Percentiles rank a stretch among this genome's conserved stretches.
Conservation (phyloP, 2,888 invertebrate species). For the Hirtodrosophila cameraria region DNA sequence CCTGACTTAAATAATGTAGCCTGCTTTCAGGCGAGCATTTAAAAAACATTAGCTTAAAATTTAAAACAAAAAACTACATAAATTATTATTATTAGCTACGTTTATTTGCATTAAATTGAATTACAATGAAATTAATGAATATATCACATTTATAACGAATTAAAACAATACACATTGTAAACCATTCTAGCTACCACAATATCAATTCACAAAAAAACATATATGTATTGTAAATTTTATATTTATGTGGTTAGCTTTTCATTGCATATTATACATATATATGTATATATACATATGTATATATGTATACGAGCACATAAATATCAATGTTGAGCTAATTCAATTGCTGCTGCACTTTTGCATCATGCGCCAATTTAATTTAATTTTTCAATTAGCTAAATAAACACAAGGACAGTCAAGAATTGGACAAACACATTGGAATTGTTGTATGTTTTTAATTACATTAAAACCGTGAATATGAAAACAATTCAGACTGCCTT, state of each 20-base stretch:
- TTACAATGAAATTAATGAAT: no score
- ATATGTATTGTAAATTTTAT: no score
- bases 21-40: constrained; percentile 29
- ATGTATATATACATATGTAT: no score
- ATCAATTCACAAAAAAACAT: no score
- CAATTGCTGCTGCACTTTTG: constrained; percentile 20
- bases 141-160: no score
- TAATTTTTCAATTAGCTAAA: constrained; percentile 64
- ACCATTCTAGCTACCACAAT: background rate
- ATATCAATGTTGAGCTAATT: constrained; percentile 10
- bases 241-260: no score
- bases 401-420: constrained; percentile 36
- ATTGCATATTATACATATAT: no score
- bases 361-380: constrained; percentile 40
- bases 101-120: no score
- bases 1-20: background rate
- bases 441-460: constrained; percentile 53
- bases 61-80: background rate
- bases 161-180: no score
- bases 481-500: constrained; percentile 22
- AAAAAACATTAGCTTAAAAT: background rate
- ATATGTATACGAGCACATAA: constrained; percentile 5
- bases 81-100: no score
- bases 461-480: constrained; percentile 38
- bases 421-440: constrained; percentile 24